Base-by-base conservation (phyloP, 2,113 vertebrate genomes). In the Microcebus lehilahytsara region DNA sequence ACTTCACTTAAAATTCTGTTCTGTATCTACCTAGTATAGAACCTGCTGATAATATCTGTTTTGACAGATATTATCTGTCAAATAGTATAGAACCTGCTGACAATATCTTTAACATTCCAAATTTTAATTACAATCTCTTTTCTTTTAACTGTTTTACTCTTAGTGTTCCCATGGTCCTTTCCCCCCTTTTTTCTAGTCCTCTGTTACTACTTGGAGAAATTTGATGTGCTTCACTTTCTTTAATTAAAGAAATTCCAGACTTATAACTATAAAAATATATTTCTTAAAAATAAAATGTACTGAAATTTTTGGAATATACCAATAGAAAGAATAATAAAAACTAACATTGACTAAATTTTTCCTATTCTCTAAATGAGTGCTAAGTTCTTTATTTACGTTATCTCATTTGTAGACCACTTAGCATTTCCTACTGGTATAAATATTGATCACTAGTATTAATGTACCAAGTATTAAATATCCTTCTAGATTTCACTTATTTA, bases 221-320 rank as follows among this genome's bases (percentile, higher is more conserved):
- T 53, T 42, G 16, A 49, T 64, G 4, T 85, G 23, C 32, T 40
- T 83, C 9, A n/a, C 16, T 87, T 92, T 96, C 84, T 90, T 72
- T 62, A 58, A 23, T 87, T 49, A 90, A 92, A 95, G 67, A 78
- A 72, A 74, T 90, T 86, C 8, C 46, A 92, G 9, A 74, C 17
- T n/a, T 13, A 20, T 77, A 51, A 40, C 9, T 86, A 9, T 40
- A 7, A 91, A 90, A 85, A 66, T 85, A 20, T 9, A 62, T 69
- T 87, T 95, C 64, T 74, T 81, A 53, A 90, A 89, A 92, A 20
- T 85, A 93, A 93, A 96, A 37, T 79, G n/a, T 89, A 23, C 14
- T 77, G 56, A 95, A 71, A 20, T 16, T 89, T 69, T 93, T 67
- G 32, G 16, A 81, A 42, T 80, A 83, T 67, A 27, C 46, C 66